Base-by-base conservation (phyloP, 2,888 invertebrate species). In the Eurois occulta region DNA sequence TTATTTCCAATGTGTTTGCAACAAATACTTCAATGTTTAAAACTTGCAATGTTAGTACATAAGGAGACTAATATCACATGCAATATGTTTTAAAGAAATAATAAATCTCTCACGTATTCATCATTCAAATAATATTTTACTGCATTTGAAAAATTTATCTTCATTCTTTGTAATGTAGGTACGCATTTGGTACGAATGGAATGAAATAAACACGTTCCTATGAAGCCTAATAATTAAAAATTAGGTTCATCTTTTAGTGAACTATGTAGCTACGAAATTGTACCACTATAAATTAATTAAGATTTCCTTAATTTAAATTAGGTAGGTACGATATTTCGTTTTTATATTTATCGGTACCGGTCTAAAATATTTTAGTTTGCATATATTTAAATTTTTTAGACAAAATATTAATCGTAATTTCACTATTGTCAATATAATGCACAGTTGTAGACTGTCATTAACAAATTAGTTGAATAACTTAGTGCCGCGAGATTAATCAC, bases 361-460 rank as follows among this genome's bases (percentile, higher is more conserved):
- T 82, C 78, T 84, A 84, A 80, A 87, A 69, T 67, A 75, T 76
- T 58, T 83, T 80, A 73, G 72, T 83, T 77, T 74, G 75, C 66
- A 35, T 73, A 67, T 41, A 65, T 65, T 41, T 65, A 66, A 58
- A 28, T 28, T 72, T 80, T 68, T 72, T 80, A 69, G 77, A 81
- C 52, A 35, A 79, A 71, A 83, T 75, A 52, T 72, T 87, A 78
- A 68, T 78, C 68, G 71, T 86, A 68, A 72, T 81, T 82, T 81
- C 75, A 84, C 64, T 78, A 75, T 83, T 74, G 71, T 85, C 69
- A 78, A 77, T 68, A 76, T 86, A 82, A 90, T 84, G 84, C 81
- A 79, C 89, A 89, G 87, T 87, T 87, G 72, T 91, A 91, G 87
- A 88, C 88, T 89, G 87, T 87, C 86, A 83, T 89, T 87, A 85